A percentile compares a stretch with the other conserved stretches of the same genome.
These are phyloP conservation scores for Tiliacea aurago DNA, from an alignment of 2,888 invertebrate species.

Conservation along the genomic window DNA sequence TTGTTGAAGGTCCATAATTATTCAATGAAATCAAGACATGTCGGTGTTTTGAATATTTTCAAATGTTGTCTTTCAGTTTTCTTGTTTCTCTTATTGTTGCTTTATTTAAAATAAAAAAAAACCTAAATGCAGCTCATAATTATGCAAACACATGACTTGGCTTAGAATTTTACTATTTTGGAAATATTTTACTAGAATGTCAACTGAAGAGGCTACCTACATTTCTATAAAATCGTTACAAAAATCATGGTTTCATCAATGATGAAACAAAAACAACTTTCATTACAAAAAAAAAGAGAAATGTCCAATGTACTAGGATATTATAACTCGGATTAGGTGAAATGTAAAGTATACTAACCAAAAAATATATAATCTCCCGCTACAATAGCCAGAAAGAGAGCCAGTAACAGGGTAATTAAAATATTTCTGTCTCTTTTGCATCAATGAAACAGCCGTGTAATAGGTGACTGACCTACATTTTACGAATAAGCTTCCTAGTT, in stretches of 20 bases:
- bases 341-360: conserved; percentile 39
- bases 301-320: conserved; percentile 57
- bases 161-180: not conserved
- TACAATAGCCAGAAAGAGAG: conserved; percentile 51
- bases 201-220: not conserved
- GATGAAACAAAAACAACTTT: conserved; percentile 14
- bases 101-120: not conserved
- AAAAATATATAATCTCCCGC: conserved; percentile 34
- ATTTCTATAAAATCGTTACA: not conserved
- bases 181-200: not conserved
- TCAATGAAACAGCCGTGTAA: conserved; percentile 68
- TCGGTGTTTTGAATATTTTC: not conserved
- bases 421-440: conserved; percentile 66
- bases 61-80: not conserved
- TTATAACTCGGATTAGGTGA: conserved; percentile 60
- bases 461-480: conserved; percentile 68
- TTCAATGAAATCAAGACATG: conserved; percentile 11
- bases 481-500: conserved; percentile 66
- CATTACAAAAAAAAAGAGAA: conserved; percentile 51
- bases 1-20: not conserved
- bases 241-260: not conserved
- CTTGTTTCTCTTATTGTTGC: not conserved
- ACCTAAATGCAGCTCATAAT: not conserved
- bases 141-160: not conserved
- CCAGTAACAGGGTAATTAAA: conserved; percentile 53